Evolutionary conservation across 2,888 invertebrate genomes (phyloP).

Genomic region (Cheilosia scutellata): DNA sequence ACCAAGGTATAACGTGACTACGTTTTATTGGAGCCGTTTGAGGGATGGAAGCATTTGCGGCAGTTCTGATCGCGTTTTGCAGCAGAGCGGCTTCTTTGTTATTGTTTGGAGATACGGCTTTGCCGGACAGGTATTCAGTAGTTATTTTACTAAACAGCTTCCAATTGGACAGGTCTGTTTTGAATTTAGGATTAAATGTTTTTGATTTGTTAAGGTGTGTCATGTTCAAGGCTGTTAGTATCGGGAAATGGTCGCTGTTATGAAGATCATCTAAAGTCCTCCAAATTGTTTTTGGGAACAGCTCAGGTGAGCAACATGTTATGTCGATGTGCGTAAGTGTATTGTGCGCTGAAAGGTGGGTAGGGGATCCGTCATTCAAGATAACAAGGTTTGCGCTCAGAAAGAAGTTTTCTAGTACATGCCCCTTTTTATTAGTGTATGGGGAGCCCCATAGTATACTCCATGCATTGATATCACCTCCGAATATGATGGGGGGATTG

Average conservation of each 20-base stretch:
- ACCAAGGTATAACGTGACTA: not conserved
- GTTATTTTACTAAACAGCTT: not conserved
- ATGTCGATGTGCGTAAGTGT: slow-evolving; percentile 44
- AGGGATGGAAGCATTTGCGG: slow-evolving; percentile 13
- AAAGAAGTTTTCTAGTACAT: slow-evolving; percentile 23
- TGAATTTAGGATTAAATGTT: slow-evolving; percentile 3
- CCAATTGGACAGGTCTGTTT: slow-evolving; percentile 25
- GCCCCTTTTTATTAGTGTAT: slow-evolving; percentile 9
- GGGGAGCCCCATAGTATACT: too few relatives aligned
- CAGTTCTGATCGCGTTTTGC: slow-evolving; percentile 7
- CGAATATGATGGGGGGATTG: too few relatives aligned
- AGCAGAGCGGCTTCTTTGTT: slow-evolving; percentile 10
- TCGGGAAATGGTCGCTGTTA: slow-evolving; percentile 51
- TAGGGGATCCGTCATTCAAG: slow-evolving; percentile 20
- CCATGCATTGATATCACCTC: too few relatives aligned
- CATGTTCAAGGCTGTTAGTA: not conserved
- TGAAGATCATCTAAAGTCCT: slow-evolving; percentile 26
- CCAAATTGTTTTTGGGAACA: slow-evolving; percentile 29
- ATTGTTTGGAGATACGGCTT: not conserved
- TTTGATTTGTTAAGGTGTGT: not conserved
- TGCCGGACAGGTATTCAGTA: not conserved
- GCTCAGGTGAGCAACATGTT: slow-evolving; percentile 31
- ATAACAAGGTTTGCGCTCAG: not conserved
- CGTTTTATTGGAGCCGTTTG: not conserved
- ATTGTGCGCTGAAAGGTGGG: slow-evolving; percentile 36